These are phyloP conservation scores for Lacerta viridis DNA, from an alignment of 2,797 vertebrate species.

Conservation along the genomic window DNA sequence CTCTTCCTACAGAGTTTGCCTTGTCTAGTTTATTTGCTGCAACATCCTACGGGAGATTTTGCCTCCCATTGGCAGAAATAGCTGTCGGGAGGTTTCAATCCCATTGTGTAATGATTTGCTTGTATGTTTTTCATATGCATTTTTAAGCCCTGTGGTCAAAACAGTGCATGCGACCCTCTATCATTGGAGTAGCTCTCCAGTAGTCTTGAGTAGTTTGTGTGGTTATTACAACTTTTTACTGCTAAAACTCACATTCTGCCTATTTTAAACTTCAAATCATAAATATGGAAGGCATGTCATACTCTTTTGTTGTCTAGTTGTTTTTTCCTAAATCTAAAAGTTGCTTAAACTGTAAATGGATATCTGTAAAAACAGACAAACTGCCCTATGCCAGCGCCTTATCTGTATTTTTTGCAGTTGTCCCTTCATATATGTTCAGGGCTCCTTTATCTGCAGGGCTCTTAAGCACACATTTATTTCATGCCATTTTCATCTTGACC, in stretches of 20 bases:
- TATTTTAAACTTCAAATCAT: background rate
- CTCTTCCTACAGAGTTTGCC: background rate
- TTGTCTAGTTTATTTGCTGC: background rate
- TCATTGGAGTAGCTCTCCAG: background rate
- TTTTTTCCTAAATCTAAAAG: background rate
- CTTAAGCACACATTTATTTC: background rate
- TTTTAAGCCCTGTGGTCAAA: background rate
- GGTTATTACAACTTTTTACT: background rate
- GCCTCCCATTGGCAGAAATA: no score
- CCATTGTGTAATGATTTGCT: background rate
- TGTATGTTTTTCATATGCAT: background rate
- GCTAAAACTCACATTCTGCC: background rate
- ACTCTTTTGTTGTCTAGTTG: background rate
- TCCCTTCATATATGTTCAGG: background rate
- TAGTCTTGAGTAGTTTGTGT: background rate
- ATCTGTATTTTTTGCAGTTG: background rate
- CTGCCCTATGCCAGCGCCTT: background rate
- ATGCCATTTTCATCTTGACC: background rate
- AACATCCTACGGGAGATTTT: background rate
- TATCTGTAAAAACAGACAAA: background rate
- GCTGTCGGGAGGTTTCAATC: background rate
- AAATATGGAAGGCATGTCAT: background rate
- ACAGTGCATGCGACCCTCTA: background rate
- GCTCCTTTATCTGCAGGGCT: no score
- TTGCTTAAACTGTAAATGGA: background rate